Base-by-base conservation (phyloP, 2,888 invertebrate genomes). In the Mantis religiosa region DNA sequence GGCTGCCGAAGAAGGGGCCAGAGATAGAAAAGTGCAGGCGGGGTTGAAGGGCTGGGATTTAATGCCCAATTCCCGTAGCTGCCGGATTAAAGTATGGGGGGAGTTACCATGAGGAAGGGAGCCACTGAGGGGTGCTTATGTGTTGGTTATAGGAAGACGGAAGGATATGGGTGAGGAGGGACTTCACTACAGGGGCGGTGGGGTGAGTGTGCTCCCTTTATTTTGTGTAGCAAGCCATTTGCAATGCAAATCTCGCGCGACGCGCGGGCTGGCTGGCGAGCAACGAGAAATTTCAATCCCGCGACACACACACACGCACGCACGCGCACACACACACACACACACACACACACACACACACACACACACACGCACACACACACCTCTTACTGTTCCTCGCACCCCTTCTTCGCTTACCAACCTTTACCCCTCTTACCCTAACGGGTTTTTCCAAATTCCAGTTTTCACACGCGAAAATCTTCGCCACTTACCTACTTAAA, bases 401-500 rank as follows among this genome's bases (percentile, higher is more conserved):
- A 28, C 28, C 34, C 84, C 54, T 30, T 54, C 27, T 28, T 54
- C 84, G 25, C 71, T 71, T 88, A 47, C 87, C 20, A 82, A 34
- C 27, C 12, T 82, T 30, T 28, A 47, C 20, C 83, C n/a, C 30
- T 84, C 12, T 71, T 71, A 12, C 84, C 25, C 34, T 34, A 25
- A 28, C 41, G 47, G 84, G 83, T 88, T 8, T 54, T 84, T 71
- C 82, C 82, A 87, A 88, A 87, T 88, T 89, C 87, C 71, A 87
- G 87, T 88, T 87, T 87, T 88, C 89, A 87, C 84, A 81, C 87
- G 47, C 87, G 87, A 88, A 87, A 41, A 30, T 88, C 83, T 89
- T 87, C 84, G 87, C 88, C 89, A 87, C 87, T 89, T 87, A 87
- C 87, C 87, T 84, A 87, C 87, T 89, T 88, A 89, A 87, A 89